Percentiles rank a stretch among this genome's conserved stretches.
These are phyloP conservation scores for Carabus problematicus DNA, from an alignment of 2,888 invertebrate genomes.

Conservation along the genomic window DNA sequence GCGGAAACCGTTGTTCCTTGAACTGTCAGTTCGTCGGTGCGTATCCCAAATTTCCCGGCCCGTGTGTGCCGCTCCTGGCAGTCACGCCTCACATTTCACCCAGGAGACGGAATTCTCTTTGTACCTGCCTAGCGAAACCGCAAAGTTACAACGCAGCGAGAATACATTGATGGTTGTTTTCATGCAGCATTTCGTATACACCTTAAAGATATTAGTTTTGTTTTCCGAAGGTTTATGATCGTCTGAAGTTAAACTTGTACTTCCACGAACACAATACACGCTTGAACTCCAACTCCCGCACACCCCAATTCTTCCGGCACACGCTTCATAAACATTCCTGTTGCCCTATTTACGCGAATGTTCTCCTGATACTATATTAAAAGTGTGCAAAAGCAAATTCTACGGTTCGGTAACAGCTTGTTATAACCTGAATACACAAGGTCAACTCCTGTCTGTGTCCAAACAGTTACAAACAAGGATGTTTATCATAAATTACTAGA, in stretches of 20 bases:
- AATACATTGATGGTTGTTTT: conserved; percentile 25
- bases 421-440: no score
- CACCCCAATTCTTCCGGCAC: no score
- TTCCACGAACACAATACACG: conserved; percentile 6
- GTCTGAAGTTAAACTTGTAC: conserved; percentile 17
- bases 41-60: conserved; percentile 12
- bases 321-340: no score
- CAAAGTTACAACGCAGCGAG: conserved; percentile 27
- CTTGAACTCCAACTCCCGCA: no score
- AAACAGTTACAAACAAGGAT: no score
- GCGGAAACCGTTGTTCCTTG: no score
- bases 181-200: conserved; percentile 24
- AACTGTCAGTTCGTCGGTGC: neutral
- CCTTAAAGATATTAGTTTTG: conserved; percentile 23
- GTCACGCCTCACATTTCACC: conserved; percentile 24
- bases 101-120: conserved; percentile 27
- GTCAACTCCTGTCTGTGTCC: no score
- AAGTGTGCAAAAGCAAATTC: no score
- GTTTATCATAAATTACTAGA: no score
- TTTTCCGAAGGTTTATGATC: neutral
- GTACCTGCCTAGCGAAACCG: conserved; percentile 25
- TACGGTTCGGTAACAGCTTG: no score
- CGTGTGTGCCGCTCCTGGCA: conserved; percentile 22
- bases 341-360: no score
- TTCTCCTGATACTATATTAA: no score